Conservation (phyloP, 2,888 invertebrate genomes). For the Incurvaria masculella region DNA sequence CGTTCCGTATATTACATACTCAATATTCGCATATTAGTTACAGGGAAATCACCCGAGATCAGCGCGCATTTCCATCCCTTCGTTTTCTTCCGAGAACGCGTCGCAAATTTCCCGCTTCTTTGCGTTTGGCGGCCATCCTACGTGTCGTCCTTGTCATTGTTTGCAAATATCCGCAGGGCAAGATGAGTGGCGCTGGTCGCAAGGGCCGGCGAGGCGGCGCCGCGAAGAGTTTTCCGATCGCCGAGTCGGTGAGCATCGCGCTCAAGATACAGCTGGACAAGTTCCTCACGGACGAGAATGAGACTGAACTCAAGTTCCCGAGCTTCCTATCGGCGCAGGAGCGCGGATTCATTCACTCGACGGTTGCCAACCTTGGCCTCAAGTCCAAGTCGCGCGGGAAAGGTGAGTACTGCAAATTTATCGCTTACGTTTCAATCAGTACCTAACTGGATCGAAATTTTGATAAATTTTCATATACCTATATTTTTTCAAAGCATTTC, state of each 20-base stretch:
- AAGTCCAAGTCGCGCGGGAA: conserved; percentile 82
- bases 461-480: too few species aligned
- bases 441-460: too few species aligned
- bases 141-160: too few species aligned
- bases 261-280: conserved; percentile 48
- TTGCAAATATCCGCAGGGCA: neutral
- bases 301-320: conserved; percentile 61
- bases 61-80: too few species aligned
- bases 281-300: conserved; percentile 45
- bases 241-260: conserved; percentile 50
- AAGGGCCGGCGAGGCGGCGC: neutral
- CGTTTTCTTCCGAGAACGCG: too few species aligned
- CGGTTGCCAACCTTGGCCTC: conserved; percentile 64
- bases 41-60: too few species aligned
- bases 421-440: too few species aligned
- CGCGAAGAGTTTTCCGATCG: conserved; percentile 42
- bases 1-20: too few species aligned
- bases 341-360: conserved; percentile 75
- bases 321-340: conserved; percentile 73
- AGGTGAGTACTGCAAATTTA: conserved; percentile 51
- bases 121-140: too few species aligned
- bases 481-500: too few species aligned
- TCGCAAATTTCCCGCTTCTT: too few species aligned
- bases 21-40: too few species aligned
- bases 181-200: neutral